Base-by-base conservation (phyloP, 2,797 vertebrate genomes). In the Jordanella pulchra region DNA sequence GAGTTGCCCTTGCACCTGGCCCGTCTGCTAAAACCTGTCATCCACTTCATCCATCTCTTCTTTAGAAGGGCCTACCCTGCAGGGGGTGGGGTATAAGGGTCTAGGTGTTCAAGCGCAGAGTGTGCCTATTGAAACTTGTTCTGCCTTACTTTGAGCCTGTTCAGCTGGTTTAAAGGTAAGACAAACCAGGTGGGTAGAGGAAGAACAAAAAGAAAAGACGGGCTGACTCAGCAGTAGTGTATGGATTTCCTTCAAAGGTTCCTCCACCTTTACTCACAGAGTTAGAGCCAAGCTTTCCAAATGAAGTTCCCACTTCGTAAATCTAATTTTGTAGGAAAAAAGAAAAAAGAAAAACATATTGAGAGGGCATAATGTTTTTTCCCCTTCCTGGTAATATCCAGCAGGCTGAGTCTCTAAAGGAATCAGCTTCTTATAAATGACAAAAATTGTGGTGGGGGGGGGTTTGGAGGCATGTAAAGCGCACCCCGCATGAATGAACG, bases 371-470 rank as follows among this genome's bases (percentile, higher is more conserved):
- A 97, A 96, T 96, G 97, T 97, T 97, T 96, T 42, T 44, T 45
- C 93, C 92, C 94, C 95, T 94, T 93, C 94, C 95, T 96, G 96
- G 96, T 95, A 96, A 97, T 96, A 97, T 97, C 95, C 94, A 89
- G 93, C 84, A 68, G 77, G 84, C 94, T 92, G 93, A 82, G 95
- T 93, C 96, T 96, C 96, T 95, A 95, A 97, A 97, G 94, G 95
- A 97, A 97, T 96, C 95, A 96, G 87, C 84, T 82, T 93, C 92
- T 94, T 95, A 84, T 89, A 97, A 97, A 96, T 96, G 95, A 96
- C 95, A 96, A 97, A 96, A 97, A 97, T 97, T 95, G 95, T 93
- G 95, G 97, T 97, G 97, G 5, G 5, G 93, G 92, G 93, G 75
- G 79, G 67, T 71, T n/a, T n/a, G n/a, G 79, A 66, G 80, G 71